Conservation (phyloP, 2,113 vertebrate species). For the Nothoprocta pentlandii region DNA sequence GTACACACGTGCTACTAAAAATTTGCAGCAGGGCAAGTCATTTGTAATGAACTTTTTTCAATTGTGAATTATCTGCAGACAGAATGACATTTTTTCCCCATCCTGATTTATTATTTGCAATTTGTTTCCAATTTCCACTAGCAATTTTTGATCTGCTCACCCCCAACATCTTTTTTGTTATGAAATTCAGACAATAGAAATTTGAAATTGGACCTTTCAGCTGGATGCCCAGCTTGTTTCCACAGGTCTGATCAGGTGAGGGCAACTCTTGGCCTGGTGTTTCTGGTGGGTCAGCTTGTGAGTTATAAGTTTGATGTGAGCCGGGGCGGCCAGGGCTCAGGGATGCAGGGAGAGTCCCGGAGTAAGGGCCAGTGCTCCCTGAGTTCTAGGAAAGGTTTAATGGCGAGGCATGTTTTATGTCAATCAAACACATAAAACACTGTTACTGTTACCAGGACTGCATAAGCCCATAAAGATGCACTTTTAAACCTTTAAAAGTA, state of each 20-base stretch:
- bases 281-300: background rate
- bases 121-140: constrained; percentile 21
- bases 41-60: constrained; percentile 55
- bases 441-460: constrained; percentile 73
- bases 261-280: background rate
- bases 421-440: constrained; percentile 82
- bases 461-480: constrained; percentile 81
- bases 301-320: background rate
- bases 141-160: background rate
- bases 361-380: constrained; percentile 1
- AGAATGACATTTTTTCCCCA: background rate
- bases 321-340: fast-evolving
- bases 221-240: background rate
- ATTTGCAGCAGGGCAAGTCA: constrained; percentile 35
- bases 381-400: constrained; percentile 59
- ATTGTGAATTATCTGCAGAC: constrained; percentile 51
- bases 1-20: constrained; percentile 48
- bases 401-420: constrained; percentile 80
- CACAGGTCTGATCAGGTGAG: background rate
- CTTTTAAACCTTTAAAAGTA: constrained; percentile 84
- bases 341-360: background rate
- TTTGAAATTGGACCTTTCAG: background rate
- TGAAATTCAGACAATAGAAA: background rate
- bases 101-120: constrained; percentile 46
- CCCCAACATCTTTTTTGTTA: background rate